These are phyloP conservation scores for Eulithis prunata DNA, from an alignment of 2,888 invertebrate genomes.

Conservation along the genomic window DNA sequence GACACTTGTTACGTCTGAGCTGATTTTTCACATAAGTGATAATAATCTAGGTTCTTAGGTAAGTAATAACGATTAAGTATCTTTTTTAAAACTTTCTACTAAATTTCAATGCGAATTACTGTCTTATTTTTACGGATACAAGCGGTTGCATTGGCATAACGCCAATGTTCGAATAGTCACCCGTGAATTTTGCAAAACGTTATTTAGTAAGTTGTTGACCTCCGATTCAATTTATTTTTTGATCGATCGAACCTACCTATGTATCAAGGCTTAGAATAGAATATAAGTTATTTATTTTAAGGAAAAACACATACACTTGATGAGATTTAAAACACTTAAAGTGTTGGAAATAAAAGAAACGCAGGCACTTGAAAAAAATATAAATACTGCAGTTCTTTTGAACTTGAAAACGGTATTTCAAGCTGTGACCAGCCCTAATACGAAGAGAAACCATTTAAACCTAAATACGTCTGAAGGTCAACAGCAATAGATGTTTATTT, in stretches of 20 bases:
- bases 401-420: too few relatives aligned
- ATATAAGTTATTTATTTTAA: too few relatives aligned
- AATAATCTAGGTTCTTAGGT: too few relatives aligned
- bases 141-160: conserved; percentile 5
- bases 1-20: too few relatives aligned
- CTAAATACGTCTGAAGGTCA: conserved; percentile 28
- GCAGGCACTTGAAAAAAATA: too few relatives aligned
- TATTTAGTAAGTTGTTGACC: conserved; percentile 8
- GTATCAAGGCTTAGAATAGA: too few relatives aligned
- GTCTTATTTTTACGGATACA: neutral
- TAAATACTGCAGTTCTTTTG: neutral
- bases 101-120: neutral
- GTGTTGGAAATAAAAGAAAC: too few relatives aligned
- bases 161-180: conserved; percentile 4
- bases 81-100: neutral
- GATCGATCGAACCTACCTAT: neutral
- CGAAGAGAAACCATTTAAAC: conserved; percentile 19
- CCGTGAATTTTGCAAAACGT: conserved; percentile 5
- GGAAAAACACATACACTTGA: too few relatives aligned
- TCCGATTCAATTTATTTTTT: neutral
- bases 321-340: too few relatives aligned
- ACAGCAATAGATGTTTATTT: conserved; percentile 10
- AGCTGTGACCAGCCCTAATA: conserved; percentile 14
- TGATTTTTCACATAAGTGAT: too few relatives aligned
- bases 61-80: neutral